A percentile compares a stretch with the other conserved stretches of the same genome.
These are phyloP conservation scores for Venustaconcha ellipsiformis DNA, from an alignment of 1,140 invertebrate genomes.

Conservation along the genomic window DNA sequence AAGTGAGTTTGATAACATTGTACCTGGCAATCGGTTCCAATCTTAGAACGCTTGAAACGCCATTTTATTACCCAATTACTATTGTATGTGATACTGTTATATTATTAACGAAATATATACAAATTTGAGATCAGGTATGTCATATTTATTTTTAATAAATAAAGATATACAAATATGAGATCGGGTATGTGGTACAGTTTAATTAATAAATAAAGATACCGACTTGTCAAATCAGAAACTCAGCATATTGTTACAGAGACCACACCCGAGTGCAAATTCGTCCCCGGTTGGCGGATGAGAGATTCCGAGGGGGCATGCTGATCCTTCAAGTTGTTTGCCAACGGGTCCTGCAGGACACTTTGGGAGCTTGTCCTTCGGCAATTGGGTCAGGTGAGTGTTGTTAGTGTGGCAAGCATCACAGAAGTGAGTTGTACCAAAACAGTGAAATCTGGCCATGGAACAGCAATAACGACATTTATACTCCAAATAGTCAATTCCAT, in stretches of 20 bases:
- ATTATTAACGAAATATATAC: too few species aligned
- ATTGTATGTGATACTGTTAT: too few species aligned
- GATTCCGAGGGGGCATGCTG: conserved; percentile 24
- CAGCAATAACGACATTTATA: conserved; percentile 45
- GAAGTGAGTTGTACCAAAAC: conserved; percentile 43
- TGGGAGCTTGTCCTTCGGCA: conserved; percentile 5
- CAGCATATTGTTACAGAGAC: conserved; percentile 19
- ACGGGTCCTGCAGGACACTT: conserved; percentile 33
- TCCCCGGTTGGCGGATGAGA: conserved; percentile 28
- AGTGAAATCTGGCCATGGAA: conserved; percentile 28
- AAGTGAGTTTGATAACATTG: too few species aligned
- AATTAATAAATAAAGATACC: too few species aligned
- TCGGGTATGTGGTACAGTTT: too few species aligned
- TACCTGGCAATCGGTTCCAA: too few species aligned
- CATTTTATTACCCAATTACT: too few species aligned
- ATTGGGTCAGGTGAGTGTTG: background rate
- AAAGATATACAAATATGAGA: too few species aligned
- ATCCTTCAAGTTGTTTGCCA: conserved; percentile 24
- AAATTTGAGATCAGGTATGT: too few species aligned
- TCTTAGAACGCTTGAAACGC: too few species aligned
- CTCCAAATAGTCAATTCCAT: conserved; percentile 35
- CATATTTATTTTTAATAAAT: too few species aligned
- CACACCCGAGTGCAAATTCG: conserved; percentile 32
- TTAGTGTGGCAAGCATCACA: conserved; percentile 34
- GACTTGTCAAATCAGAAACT: conserved; percentile 1